Evolutionary conservation across 2,888 invertebrate species (phyloP), one percentile per base, ranked within the genome.

Genomic region (Cerceris ruficornis): DNA sequence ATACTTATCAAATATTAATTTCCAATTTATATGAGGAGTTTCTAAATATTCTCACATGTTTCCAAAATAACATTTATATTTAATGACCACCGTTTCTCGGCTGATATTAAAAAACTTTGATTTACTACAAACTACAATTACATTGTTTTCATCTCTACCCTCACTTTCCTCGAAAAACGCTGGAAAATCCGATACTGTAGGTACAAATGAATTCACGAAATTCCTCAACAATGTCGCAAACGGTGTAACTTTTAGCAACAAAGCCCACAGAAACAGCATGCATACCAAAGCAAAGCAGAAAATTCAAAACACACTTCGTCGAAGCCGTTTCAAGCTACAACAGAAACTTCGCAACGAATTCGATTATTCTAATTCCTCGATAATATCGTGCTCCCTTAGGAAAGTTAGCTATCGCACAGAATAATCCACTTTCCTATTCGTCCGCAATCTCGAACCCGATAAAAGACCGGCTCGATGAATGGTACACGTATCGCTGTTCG

Each of bases 161-260:
- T 58, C 7, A 60, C 9, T 52, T 59, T 11, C 14, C 8, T 7
- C 11, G 43, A 11, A 28, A 57, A 64, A 66, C 39, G 49, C 55
- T 61, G 61, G 61, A 66, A 69, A 72, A 77, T 57, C 57, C 0
- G 5, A 11, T 4, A 46, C 13, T 49, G n/a, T 61, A 62, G 41
- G 41, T n/a, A 41, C 14, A n/a, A 46, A 73, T 81, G 73, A 76
- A 76, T 77, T 80, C 68, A 77, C 70, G 17, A 41, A 49, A n/a
- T 43, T 15, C 39, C 67, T 58, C 66, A 81, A 80, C 59, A 68
- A 69, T 14, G 64, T 17, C 68, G 58, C 13, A 64, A 62, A 68
- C 50, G 64, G 57, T 59, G 57, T 61, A 59, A 49, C 28, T 52
- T 28, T 13, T 42, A 57, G 71, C 64, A 65, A 57, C 57, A 58